A percentile compares a stretch with the other conserved stretches of the same genome.
Evolutionary conservation across 2,797 vertebrate species (phyloP).

Genomic region (Enoplosus armatus): DNA sequence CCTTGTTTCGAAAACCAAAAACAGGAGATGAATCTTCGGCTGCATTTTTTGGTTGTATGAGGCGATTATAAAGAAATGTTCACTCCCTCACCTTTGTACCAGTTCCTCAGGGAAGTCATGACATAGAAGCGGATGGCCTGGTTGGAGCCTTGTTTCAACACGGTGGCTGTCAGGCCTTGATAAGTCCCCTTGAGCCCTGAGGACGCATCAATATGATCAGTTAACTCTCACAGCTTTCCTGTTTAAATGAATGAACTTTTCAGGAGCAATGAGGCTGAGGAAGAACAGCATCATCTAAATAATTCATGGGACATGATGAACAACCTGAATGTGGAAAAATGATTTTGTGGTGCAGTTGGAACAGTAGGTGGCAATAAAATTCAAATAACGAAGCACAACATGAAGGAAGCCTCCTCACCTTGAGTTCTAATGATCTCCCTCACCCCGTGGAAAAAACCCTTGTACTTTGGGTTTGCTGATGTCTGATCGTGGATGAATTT

Average conservation of each 20-base stretch:
- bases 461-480: slow-evolving; percentile 93
- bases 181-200: slow-evolving; percentile 94
- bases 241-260: not conserved
- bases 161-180: slow-evolving; percentile 94
- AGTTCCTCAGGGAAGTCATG: slow-evolving; percentile 96
- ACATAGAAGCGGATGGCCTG: slow-evolving; percentile 98
- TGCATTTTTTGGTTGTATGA: not conserved
- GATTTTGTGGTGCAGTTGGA: not conserved
- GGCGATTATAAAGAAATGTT: not conserved
- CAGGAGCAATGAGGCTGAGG: not conserved
- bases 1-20: slow-evolving; percentile 77
- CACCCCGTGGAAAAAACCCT: slow-evolving; percentile 95
- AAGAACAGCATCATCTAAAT: slow-evolving; percentile 8
- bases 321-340: not conserved
- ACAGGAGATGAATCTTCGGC: not conserved
- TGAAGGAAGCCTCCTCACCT: slow-evolving; percentile 81
- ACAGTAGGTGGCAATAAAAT: slow-evolving; percentile 44
- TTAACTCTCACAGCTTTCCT: not conserved
- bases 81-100: slow-evolving; percentile 93
- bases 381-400: not conserved
- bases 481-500: slow-evolving; percentile 98
- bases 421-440: slow-evolving; percentile 92
- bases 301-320: not conserved
- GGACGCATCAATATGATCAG: not conserved
- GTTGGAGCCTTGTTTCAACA: slow-evolving; percentile 97